These are phyloP conservation scores for Apamea anceps DNA, from an alignment of 2,888 invertebrate species.

Conservation along the genomic window DNA sequence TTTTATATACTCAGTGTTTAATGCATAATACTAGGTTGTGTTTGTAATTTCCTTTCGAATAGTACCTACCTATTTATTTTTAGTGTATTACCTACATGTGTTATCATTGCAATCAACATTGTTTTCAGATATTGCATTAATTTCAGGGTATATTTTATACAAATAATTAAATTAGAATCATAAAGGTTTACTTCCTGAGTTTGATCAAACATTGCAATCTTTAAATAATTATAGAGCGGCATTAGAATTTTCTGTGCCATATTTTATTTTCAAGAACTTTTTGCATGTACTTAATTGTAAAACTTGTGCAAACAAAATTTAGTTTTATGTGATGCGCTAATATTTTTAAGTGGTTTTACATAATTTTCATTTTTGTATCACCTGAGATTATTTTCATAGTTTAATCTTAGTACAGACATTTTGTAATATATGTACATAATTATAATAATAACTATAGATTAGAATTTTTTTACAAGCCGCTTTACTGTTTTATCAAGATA, in stretches of 20 bases:
- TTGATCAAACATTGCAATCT: background rate
- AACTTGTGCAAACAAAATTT: background rate
- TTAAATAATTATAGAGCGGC: background rate
- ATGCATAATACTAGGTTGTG: conserved; percentile 55
- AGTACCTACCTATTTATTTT: conserved; percentile 44
- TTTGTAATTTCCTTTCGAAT: conserved; percentile 39
- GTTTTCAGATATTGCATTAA: background rate
- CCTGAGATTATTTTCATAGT: conserved; percentile 52
- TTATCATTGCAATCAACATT: conserved; percentile 18
- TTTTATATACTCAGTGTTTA: conserved; percentile 64
- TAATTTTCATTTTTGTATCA: conserved; percentile 24
- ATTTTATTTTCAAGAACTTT: conserved; percentile 8
- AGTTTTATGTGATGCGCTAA: conserved; percentile 53
- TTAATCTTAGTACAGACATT: conserved; percentile 51
- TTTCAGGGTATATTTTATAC: background rate
- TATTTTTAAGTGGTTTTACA: conserved; percentile 39
- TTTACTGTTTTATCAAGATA: conserved; percentile 69
- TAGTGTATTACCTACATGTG: conserved; percentile 22
- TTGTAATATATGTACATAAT: conserved; percentile 88
- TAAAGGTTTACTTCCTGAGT: background rate
- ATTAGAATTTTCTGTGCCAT: conserved; percentile 50
- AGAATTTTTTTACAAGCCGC: conserved; percentile 83
- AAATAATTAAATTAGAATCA: background rate
- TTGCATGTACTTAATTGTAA: background rate
- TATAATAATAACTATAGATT: conserved; percentile 75